Evolutionary conservation across 2,888 invertebrate species (phyloP).

Genomic region (Eumerus sabulonum): DNA sequence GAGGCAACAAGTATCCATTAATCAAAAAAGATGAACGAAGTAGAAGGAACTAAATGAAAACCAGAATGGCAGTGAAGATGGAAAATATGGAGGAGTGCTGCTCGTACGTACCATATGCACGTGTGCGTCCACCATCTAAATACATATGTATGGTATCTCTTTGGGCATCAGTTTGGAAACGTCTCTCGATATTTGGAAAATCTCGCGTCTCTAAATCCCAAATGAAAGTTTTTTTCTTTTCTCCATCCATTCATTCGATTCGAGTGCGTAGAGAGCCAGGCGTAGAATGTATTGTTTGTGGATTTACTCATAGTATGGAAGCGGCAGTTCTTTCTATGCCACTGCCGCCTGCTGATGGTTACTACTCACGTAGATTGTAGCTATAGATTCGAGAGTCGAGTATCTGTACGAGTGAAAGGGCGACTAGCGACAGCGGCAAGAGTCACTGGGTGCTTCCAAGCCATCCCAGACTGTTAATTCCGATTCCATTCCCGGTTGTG

Average conservation of each 20-base stretch:
- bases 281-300: too few relatives aligned
- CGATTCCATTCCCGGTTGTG: too few relatives aligned
- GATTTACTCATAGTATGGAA: too few relatives aligned
- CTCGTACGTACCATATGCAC: constrained; percentile 45
- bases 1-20: constrained; percentile 68
- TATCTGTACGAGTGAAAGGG: constrained; percentile 41
- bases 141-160: constrained; percentile 26
- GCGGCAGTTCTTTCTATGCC: too few relatives aligned
- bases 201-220: constrained; percentile 48
- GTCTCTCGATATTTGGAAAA: constrained; percentile 48
- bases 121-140: constrained; percentile 50
- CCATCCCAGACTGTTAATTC: constrained; percentile 2
- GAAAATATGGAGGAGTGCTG: not conserved
- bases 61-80: constrained; percentile 47
- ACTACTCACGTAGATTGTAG: not conserved
- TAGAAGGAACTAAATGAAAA: constrained; percentile 58
- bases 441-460: constrained; percentile 30
- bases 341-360: too few relatives aligned
- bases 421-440: constrained; percentile 30
- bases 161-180: too few relatives aligned
- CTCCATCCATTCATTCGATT: constrained; percentile 47
- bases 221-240: constrained; percentile 2
- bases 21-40: constrained; percentile 64
- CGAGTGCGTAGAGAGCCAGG: constrained; percentile 41
- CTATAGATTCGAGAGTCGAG: constrained; percentile 19